Conservation (phyloP, 2,113 vertebrate genomes). For the Aldabrachelys gigantea region DNA sequence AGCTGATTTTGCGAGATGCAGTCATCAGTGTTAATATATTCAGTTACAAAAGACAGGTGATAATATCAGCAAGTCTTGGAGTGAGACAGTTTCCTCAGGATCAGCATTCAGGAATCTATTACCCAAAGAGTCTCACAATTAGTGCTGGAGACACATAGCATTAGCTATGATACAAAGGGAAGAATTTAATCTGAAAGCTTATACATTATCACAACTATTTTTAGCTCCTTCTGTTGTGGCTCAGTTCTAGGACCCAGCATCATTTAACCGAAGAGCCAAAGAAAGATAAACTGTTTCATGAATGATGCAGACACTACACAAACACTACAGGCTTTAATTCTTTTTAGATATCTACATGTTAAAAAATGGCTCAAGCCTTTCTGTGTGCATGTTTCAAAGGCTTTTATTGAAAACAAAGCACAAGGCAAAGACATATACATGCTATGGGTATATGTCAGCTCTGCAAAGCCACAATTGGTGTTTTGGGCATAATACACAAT, state of each 20-base stretch:
- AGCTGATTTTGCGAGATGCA: slow-evolving; percentile 5
- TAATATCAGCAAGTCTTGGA: background rate
- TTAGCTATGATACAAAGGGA: background rate
- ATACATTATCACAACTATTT: background rate
- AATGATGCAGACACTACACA: background rate
- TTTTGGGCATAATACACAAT: background rate
- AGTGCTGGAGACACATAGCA: background rate
- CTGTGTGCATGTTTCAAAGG: background rate
- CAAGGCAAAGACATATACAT: background rate
- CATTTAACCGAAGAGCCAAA: background rate
- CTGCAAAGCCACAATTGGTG: background rate
- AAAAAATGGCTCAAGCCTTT: background rate
- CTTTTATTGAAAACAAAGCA: background rate
- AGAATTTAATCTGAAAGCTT: background rate
- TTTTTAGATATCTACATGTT: background rate
- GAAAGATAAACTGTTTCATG: background rate
- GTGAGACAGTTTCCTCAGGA: background rate
- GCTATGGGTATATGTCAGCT: background rate
- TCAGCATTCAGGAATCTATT: background rate
- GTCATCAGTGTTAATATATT: background rate
- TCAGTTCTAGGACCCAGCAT: background rate
- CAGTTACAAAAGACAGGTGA: background rate
- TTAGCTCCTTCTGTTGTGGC: background rate
- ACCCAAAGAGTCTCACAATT: background rate
- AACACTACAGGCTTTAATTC: background rate